Evolutionary conservation across 92 coral and sea anemone genomes (phyloP), one percentile per base, ranked within the genome.

Genomic region (Virgularia gustaviana): DNA sequence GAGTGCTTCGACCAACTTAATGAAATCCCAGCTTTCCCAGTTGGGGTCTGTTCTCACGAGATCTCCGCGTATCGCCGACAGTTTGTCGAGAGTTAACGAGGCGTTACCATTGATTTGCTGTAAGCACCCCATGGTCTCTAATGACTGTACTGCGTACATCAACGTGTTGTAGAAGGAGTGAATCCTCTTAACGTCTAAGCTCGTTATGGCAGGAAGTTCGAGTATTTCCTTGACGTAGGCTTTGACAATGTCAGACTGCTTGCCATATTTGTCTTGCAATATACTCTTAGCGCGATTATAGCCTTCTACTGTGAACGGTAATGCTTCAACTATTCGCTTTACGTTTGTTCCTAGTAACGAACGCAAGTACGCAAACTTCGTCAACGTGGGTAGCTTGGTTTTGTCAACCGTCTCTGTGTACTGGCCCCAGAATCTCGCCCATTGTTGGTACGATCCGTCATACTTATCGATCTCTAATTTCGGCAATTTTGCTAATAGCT

Each of bases 371-470:
- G 78, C 33, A 64, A 81, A 56, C 33, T 81, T 81, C 7, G 77
- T 81, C 44, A 75, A 33, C 6, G 77, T 59, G 23, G 65, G 53
- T 42, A 75, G 67, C 10, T 8, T 75, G 0, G 56, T 28, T 33
- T 82, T 82, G 66, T 76, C 82, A 20, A 81, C 75, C 2, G 85
- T 65, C 44, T 81, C 52, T 5, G 80, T 36, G 20, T 36, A 64
- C 57, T 73, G 70, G 0, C 85, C 84, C 81, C 81, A 81, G 54
- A 65, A 65, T 28, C 85, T 51, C 6, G 67, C 49, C 85, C 85
- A 73, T 36, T 80, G 59, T 19, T 74, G 29, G 12, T 73, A 80
- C 0, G 76, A 45, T 6, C 85, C 76, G 28, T 73, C 64, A 33
- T 63, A 80, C 51, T 80, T 80, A 8, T 62, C 61, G 0, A 70